Conservation (phyloP, 1,140 invertebrate species). For the Cataglyphis hispanica region DNA sequence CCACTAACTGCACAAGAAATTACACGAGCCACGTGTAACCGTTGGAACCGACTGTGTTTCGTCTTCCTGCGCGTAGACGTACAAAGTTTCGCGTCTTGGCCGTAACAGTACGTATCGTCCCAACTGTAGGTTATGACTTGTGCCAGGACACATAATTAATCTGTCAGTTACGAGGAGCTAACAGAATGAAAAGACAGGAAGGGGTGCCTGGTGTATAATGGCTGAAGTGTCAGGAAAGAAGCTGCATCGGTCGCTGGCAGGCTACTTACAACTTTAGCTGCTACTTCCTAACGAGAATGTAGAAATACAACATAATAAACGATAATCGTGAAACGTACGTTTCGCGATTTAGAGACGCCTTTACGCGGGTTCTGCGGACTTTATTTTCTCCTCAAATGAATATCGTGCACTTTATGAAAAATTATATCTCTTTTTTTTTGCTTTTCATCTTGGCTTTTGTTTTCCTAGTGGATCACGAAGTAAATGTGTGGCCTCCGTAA, state of each 20-base stretch:
- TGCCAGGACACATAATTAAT: conserved; percentile 76
- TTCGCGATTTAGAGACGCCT: too few species aligned
- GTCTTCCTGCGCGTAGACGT: conserved; percentile 40
- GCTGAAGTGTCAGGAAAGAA: conserved; percentile 55
- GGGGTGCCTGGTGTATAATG: conserved; percentile 43
- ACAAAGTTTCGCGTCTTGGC: conserved; percentile 48
- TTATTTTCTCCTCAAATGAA: conserved; percentile 45
- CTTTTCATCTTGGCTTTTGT: conserved; percentile 15
- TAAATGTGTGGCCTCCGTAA: conserved; percentile 60
- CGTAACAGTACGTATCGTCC: conserved; percentile 53
- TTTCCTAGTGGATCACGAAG: conserved; percentile 35
- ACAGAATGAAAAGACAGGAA: conserved; percentile 49
- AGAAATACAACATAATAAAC: conserved; percentile 54
- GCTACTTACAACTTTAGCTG: conserved; percentile 53
- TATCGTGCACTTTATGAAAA: conserved; percentile 41
- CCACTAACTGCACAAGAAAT: conserved; percentile 48
- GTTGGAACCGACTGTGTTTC: conserved; percentile 51
- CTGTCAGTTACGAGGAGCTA: conserved; percentile 70
- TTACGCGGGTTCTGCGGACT: neutral
- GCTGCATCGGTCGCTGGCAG: conserved; percentile 47
- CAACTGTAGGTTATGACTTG: conserved; percentile 43
- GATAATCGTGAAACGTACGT: conserved; percentile 43
- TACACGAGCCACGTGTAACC: conserved; percentile 55
- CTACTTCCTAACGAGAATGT: conserved; percentile 43
- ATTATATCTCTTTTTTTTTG: neutral